Base-by-base conservation (phyloP, 2,888 invertebrate species). In the Germaria angustata region DNA sequence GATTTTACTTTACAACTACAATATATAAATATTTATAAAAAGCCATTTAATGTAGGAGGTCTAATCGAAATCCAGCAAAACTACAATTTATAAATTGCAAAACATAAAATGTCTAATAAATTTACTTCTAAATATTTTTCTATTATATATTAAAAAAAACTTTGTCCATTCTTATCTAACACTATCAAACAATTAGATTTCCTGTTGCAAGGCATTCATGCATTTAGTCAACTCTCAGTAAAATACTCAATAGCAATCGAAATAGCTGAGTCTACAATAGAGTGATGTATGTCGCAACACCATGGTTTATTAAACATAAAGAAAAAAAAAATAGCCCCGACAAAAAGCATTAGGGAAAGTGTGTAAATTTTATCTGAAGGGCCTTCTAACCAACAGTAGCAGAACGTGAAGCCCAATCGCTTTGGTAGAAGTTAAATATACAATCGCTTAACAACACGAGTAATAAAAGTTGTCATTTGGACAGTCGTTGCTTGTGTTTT, bases 191-290 rank as follows among this genome's bases (percentile, higher is more conserved):
- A 78, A 78, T 66, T 72, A 55, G 44, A 75, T 79, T 82, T 79
- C 82, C 82, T 82, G 82, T 79, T 71, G 55, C 22, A 39, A 79
- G 44, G 55, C 66, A 82, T 44, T 79, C 79, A 79, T 32, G 79
- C 82, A 39, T 79, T 17, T 3, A 63, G 39, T 49, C 15, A 61
- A 59, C n/a, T 36, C 63, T n/a, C 17, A 34, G 44, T 65, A 11
- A 75, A 71, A 24, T 51, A 28, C 46, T 55, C 49, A 46, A 39
- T 41, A 66, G 17, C 32, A 9, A 71, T 11, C 44, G 44, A 41
- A 46, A 22, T 15, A 46, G 46, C 15, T 13, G 11, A 53, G 39
- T 13, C 41, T 20, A 32, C 1, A 20, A 41, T 1, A 68, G 3
- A 36, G 9, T 24, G 8, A 41, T 41, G 13, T 11, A 2, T 41